phyloP scores from a whole-genome alignment of 2,888 invertebrate species.

The Epinotia ramella region DNA sequence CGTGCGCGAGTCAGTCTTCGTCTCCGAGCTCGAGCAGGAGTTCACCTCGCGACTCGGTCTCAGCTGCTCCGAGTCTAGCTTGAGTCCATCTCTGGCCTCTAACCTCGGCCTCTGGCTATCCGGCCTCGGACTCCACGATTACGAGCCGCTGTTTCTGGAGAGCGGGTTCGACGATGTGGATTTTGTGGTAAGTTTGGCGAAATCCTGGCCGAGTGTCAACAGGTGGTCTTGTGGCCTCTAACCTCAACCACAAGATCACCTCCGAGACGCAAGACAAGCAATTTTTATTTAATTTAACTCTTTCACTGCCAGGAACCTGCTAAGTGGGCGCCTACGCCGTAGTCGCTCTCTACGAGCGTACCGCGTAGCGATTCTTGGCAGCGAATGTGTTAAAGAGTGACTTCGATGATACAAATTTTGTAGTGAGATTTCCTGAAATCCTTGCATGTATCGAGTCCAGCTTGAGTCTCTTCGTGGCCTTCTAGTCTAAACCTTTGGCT shows the following conservation, averaged over 20 bases:
- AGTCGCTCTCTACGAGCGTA: too few relatives aligned
- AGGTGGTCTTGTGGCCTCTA: too few relatives aligned
- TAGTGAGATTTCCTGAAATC: slow-evolving; percentile 88
- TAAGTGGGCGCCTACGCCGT: too few relatives aligned
- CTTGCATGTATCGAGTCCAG: not conserved
- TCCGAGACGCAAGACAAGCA: too few relatives aligned
- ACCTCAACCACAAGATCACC: too few relatives aligned
- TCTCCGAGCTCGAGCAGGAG: slow-evolving; percentile 91
- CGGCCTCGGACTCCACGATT: slow-evolving; percentile 91
- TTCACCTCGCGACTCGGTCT: slow-evolving; percentile 90
- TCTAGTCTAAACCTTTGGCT: not conserved
- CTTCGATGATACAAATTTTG: slow-evolving; percentile 95
- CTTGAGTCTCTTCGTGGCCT: not conserved
- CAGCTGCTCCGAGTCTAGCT: slow-evolving; percentile 82
- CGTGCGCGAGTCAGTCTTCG: slow-evolving; percentile 91
- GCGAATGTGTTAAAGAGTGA: slow-evolving; percentile 86
- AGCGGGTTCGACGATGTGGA: slow-evolving; percentile 97
- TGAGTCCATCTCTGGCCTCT: slow-evolving; percentile 86
- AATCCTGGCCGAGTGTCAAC: too few relatives aligned
- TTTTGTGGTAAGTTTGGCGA: slow-evolving; percentile 91
- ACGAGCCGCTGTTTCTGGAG: slow-evolving; percentile 92
- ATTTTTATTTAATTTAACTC: too few relatives aligned
- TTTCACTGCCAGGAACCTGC: too few relatives aligned
- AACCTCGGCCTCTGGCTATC: slow-evolving; percentile 93
- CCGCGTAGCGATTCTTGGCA: too few relatives aligned